Evolutionary conservation across 2,113 vertebrate genomes (phyloP).

Genomic region (Rhinoderma darwinii): DNA sequence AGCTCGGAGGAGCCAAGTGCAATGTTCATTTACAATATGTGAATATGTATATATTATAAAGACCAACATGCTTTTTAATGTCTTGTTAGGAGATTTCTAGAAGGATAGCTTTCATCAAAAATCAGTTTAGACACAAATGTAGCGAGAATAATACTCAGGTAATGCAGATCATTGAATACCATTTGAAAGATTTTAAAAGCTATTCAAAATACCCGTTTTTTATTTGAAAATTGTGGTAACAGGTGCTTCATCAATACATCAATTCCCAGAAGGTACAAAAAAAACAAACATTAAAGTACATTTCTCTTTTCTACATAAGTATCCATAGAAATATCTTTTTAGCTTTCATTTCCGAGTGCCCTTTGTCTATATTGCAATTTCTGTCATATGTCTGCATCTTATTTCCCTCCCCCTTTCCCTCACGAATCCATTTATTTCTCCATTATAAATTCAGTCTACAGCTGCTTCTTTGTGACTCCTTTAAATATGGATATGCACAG

Average conservation of each 20-base stretch:
- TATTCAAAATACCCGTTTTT: constrained; percentile 19
- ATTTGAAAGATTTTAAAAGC: constrained; percentile 3
- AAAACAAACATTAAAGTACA: constrained; percentile 12
- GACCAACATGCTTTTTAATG: background rate
- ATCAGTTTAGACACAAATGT: background rate
- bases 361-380: constrained; percentile 47
- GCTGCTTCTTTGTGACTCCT: constrained; percentile 31
- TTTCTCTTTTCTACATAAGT: background rate
- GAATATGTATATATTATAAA: background rate
- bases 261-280: constrained; percentile 18
- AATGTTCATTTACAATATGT: background rate
- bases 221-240: constrained; percentile 38
- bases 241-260: constrained; percentile 34
- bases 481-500: constrained; percentile 32
- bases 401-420: constrained; percentile 35
- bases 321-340: constrained; percentile 37
- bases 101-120: background rate
- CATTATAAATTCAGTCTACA: constrained; percentile 36
- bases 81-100: background rate
- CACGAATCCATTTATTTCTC: constrained; percentile 52
- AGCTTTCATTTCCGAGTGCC: constrained; percentile 34
- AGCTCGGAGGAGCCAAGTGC: background rate
- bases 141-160: background rate
- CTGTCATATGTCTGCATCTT: constrained; percentile 30
- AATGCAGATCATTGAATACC: background rate